Evolutionary conservation across 1,140 invertebrate species (phyloP), one percentile per base, ranked within the genome.

Genomic region (Neotoxoptera formosana): DNA sequence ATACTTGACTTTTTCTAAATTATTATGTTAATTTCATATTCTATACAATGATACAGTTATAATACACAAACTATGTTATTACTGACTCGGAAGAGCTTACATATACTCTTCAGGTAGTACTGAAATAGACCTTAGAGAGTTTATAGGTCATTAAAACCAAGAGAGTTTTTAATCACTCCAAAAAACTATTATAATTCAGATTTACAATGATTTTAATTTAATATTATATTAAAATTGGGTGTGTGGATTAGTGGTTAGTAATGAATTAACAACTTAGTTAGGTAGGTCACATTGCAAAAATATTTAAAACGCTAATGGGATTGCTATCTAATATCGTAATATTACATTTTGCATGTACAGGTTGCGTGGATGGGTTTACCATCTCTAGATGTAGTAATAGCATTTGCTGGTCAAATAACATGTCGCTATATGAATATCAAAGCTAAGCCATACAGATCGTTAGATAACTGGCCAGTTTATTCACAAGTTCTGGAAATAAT

Each of bases 391-490:
- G 96, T 97, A 56, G 96, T 97, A 3, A 94, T 97, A 84, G 96
- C 96, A 91, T 97, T 97, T 94, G 97, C 97, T 0, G 95, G 95
- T 6, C 95, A 96, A 94, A 97, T 98, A 41, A 97, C 96, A 94
- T 98, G 98, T 94, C 96, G 96, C 94, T 97, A 98, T 23, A 95
- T 98, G 45, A 98, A 98, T 94, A 97, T 98, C 23, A 96, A 97
- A 86, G 98, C 96, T 34, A 92, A 87, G 34, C 96, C 97, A 0
- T 96, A 97, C 95, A 96, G 96, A 93, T 96, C 96, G 94, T 96
- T 97, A 94, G 97, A 97, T 83, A 95, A 96, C 93, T 95, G 96
- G 0, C 96, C 97, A 94, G 96, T 97, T 94, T 98, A 98, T 94
- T 94, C 96, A 2, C 94, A 96, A 86, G 96, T 98, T 21, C 94